A percentile compares a stretch with the other conserved stretches of the same genome.
phyloP scores from a whole-genome alignment of 2,113 vertebrate species.

The Silurus glanis region DNA sequence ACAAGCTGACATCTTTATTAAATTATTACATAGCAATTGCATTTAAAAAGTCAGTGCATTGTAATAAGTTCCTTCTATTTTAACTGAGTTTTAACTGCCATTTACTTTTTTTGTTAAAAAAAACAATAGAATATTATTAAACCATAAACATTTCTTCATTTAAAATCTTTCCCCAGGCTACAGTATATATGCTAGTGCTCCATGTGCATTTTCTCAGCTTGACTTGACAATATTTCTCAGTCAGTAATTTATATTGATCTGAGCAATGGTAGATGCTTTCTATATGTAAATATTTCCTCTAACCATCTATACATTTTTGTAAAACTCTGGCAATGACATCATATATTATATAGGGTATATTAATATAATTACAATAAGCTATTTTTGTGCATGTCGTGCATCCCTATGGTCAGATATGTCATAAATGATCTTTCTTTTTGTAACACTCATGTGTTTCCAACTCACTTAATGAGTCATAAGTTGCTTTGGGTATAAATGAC shows the following conservation, averaged over 20 bases:
- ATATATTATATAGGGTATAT: background rate
- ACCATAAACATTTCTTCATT: background rate
- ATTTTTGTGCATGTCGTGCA: background rate
- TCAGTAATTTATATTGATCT: background rate
- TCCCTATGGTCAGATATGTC: background rate
- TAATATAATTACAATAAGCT: background rate
- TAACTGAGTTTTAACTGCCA: background rate
- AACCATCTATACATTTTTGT: background rate
- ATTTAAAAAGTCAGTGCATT: background rate
- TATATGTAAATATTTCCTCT: background rate
- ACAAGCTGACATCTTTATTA: background rate
- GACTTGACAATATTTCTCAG: background rate
- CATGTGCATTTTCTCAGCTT: background rate
- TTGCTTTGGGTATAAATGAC: constrained; percentile 24
- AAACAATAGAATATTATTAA: background rate
- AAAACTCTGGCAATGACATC: background rate
- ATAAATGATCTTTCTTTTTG: background rate
- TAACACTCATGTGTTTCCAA: background rate
- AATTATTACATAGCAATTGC: background rate
- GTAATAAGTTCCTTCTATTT: background rate
- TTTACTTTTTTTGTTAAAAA: too few species aligned
- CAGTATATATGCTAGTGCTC: background rate
- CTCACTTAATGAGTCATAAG: constrained; percentile 17
- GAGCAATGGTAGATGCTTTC: background rate
- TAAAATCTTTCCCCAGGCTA: background rate